A percentile compares a stretch with the other conserved stretches of the same genome.
Evolutionary conservation across 2,888 invertebrate genomes (phyloP).

Genomic region (Pemphredon lugubris): DNA sequence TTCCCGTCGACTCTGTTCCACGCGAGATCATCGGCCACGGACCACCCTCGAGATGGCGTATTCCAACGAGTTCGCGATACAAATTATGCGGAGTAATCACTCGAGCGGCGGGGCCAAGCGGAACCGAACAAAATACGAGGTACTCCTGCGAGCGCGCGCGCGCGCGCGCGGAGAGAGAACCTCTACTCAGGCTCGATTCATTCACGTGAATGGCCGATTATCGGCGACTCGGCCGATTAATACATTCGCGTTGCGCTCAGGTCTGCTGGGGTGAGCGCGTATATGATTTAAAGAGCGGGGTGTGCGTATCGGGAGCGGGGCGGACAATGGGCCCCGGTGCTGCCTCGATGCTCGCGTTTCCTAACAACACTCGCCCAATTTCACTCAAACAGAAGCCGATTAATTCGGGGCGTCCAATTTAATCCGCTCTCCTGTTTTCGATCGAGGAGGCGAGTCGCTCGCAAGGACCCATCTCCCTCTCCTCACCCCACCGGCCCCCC

Average conservation of each 20-base stretch:
- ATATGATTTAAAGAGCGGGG: conserved; percentile 60
- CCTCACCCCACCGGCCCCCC: not conserved
- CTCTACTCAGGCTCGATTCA: conserved; percentile 21
- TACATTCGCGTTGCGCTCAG: conserved; percentile 42
- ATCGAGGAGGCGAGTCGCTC: conserved; percentile 22
- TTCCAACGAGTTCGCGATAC: too few species aligned
- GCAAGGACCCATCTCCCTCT: conserved; percentile 30
- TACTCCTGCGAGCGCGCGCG: too few species aligned
- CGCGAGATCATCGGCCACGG: too few species aligned
- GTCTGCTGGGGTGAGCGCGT: conserved; percentile 45
- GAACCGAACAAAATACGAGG: too few species aligned
- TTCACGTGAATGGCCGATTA: conserved; percentile 56
- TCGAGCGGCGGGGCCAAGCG: too few species aligned
- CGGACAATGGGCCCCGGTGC: conserved; percentile 58
- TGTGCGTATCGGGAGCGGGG: conserved; percentile 10
- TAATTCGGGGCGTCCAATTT: conserved; percentile 80
- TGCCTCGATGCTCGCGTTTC: conserved; percentile 74
- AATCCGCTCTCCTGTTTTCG: conserved; percentile 60
- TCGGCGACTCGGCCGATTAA: conserved; percentile 53
- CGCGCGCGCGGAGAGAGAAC: too few species aligned
- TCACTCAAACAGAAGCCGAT: conserved; percentile 80
- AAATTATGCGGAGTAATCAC: too few species aligned
- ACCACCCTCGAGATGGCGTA: too few species aligned
- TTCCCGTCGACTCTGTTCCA: too few species aligned
- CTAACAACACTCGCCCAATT: conserved; percentile 79